Evolutionary conservation across 35 echinoderm and acorn worm genomes (phyloP).

Genomic region (Nesometra sesokonis): DNA sequence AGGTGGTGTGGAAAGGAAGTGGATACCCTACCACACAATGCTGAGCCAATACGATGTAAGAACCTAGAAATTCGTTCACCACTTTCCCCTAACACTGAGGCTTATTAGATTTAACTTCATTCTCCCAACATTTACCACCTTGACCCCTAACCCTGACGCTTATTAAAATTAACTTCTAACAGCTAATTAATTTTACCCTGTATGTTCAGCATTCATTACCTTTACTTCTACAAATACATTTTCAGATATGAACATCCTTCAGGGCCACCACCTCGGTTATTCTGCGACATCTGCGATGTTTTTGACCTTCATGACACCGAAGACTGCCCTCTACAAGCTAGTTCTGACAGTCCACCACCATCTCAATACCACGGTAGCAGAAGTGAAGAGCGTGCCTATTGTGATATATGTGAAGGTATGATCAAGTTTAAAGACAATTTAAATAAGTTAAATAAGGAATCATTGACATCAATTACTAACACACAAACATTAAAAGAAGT

Average conservation of each 20-base stretch:
- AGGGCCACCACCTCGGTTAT: conserved; percentile 85
- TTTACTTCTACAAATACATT: background rate
- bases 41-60: no score
- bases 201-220: background rate
- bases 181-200: no score
- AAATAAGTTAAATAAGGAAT: background rate
- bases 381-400: conserved; percentile 73
- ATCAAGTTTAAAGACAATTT: background rate
- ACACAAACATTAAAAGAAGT: background rate
- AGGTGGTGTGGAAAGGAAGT: no score
- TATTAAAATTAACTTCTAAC: background rate
- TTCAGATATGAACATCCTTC: conserved; percentile 25
- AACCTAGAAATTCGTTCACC: no score
- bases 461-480: background rate
- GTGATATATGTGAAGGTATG: conserved; percentile 94
- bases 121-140: no score
- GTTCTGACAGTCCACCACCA: conserved; percentile 86
- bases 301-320: conserved; percentile 98
- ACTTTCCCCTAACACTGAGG: no score
- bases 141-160: background rate
- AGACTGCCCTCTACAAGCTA: conserved; percentile 97
- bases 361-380: conserved; percentile 73
- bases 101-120: no score
- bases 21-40: no score
- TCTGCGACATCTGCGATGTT: conserved; percentile 97